A percentile compares a stretch with the other conserved stretches of the same genome.
These are phyloP conservation scores for Scaptomyza caliginosa DNA, from an alignment of 2,888 invertebrate species.

Conservation along the genomic window DNA sequence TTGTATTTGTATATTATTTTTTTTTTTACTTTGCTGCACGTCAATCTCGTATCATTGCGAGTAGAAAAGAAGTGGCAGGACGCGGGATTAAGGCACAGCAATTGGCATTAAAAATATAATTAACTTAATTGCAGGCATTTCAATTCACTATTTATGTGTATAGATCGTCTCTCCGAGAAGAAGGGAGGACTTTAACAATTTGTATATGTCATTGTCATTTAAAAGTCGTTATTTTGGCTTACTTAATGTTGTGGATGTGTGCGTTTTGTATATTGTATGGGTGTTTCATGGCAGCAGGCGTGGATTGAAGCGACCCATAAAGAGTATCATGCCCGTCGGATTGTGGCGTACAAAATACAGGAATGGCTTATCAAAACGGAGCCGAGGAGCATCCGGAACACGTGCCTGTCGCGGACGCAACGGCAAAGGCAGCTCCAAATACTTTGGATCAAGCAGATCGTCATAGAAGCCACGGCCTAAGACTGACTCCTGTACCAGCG, in stretches of 20 bases:
- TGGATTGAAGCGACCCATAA: constrained; percentile 94
- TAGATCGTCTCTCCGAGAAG: constrained; percentile 3
- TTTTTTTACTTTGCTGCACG: constrained; percentile 69
- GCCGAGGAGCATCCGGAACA: constrained; percentile 88
- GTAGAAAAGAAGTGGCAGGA: constrained; percentile 38
- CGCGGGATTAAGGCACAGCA: constrained; percentile 82
- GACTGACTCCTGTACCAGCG: constrained; percentile 85
- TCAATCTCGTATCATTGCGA: constrained; percentile 78
- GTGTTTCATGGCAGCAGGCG: constrained; percentile 88
- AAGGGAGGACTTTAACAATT: constrained; percentile 41
- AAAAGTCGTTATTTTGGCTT: constrained; percentile 51
- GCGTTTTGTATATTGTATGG: not conserved
- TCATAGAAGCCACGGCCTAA: constrained; percentile 88
- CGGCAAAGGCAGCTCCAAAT: constrained; percentile 87
- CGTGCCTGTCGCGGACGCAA: constrained; percentile 89
- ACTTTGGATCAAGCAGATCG: constrained; percentile 86
- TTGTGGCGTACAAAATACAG: constrained; percentile 95
- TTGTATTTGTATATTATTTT: constrained; percentile 5
- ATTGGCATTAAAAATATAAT: constrained; percentile 64
- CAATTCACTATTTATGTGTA: constrained; percentile 67
- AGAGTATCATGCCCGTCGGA: constrained; percentile 94
- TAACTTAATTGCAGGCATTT: constrained; percentile 62
- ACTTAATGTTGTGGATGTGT: constrained; percentile 32
- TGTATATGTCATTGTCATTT: constrained; percentile 6
- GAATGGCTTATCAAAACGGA: constrained; percentile 94